These are phyloP conservation scores for Rhineura floridana DNA, from an alignment of 2,113 vertebrate species.

Conservation along the genomic window DNA sequence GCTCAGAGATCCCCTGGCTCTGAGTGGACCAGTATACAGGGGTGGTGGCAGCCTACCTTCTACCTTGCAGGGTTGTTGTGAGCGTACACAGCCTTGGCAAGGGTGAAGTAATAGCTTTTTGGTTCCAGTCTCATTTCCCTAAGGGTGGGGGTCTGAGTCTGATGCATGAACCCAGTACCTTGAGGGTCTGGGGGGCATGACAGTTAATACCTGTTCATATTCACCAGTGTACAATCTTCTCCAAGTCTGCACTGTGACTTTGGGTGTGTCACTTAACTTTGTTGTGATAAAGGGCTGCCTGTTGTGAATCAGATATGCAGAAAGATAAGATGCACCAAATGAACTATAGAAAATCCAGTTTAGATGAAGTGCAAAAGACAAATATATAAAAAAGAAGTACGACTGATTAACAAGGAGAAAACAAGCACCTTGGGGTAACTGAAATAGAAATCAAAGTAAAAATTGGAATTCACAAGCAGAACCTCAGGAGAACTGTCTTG, in stretches of 20 bases:
- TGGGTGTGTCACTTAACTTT: neutral
- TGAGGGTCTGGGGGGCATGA: too few relatives aligned
- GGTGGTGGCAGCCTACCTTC: too few relatives aligned
- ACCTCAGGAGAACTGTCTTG: neutral
- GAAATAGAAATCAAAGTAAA: conserved; percentile 44
- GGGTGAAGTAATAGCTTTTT: too few relatives aligned
- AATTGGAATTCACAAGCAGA: conserved; percentile 28
- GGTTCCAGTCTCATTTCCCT: too few relatives aligned
- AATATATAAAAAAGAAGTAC: neutral
- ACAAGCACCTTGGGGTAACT: conserved; percentile 25
- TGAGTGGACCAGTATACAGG: too few relatives aligned
- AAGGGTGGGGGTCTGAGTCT: too few relatives aligned
- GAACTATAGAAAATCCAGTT: neutral
- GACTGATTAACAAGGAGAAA: conserved; percentile 36
- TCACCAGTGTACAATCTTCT: neutral
- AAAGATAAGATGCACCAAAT: neutral
- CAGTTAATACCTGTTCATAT: neutral
- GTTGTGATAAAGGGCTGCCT: neutral
- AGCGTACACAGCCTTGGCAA: too few relatives aligned
- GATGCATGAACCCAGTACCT: too few relatives aligned
- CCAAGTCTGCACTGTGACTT: neutral
- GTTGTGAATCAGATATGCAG: conserved; percentile 5
- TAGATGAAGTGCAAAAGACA: neutral
- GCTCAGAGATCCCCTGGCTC: too few relatives aligned
- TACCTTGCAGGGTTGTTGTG: too few relatives aligned